Percentiles rank a stretch among this genome's conserved stretches.
Evolutionary conservation across 2,113 vertebrate genomes (phyloP).

Genomic region (Pelmatolapia mariae): DNA sequence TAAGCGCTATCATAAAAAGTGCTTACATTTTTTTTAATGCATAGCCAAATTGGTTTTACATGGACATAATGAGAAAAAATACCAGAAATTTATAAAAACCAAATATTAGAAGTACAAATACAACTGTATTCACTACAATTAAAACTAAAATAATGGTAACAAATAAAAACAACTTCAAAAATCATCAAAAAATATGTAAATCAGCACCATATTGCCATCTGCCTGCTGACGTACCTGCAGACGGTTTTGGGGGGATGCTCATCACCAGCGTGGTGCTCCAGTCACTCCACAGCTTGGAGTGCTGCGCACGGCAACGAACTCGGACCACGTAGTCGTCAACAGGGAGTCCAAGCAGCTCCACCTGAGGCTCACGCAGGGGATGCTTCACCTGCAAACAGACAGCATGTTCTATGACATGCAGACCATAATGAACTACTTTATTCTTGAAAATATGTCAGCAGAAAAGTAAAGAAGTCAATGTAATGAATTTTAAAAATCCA

Average conservation of each 20-base stretch:
- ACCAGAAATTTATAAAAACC: neutral
- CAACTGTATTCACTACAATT: neutral
- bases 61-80: neutral
- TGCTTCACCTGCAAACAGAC: constrained; percentile 55
- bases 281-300: constrained; percentile 66
- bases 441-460: neutral
- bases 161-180: neutral
- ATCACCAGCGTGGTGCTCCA: constrained; percentile 63
- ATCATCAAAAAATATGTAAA: neutral
- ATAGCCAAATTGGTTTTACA: neutral
- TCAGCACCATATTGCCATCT: neutral
- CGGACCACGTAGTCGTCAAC: constrained; percentile 51
- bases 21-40: neutral
- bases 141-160: neutral
- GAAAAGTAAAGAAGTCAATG: neutral
- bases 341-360: constrained; percentile 66
- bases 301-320: constrained; percentile 68
- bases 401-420: neutral
- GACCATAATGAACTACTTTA: neutral
- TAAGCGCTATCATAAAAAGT: neutral
- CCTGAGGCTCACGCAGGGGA: constrained; percentile 55
- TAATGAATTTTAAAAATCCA: neutral
- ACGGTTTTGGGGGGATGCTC: constrained; percentile 28
- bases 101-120: neutral
- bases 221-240: constrained; percentile 25